Evolutionary conservation across 1,140 invertebrate species (phyloP), one percentile per base, ranked within the genome.

Genomic region (Formica selysi): DNA sequence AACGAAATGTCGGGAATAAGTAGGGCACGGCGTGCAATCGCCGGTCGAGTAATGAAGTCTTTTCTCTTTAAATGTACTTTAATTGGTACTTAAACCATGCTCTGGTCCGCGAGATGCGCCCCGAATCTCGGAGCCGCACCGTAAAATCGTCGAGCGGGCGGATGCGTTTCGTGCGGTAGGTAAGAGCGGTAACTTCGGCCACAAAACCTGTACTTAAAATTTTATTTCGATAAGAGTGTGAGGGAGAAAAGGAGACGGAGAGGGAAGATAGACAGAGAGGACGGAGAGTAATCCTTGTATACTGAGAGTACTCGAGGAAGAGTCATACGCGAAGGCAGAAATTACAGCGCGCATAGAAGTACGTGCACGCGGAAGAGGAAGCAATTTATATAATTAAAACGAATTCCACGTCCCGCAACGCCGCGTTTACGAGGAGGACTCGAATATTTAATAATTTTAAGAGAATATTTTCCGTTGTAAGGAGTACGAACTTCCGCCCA

Each of bases 21-120:
- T 84, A 83, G 79, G 13, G n/a, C 54, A 74, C 16, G 11, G 36
- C 26, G 19, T 29, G 41, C 79, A 59, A 81, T 81, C 26, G 19
- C 38, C 11, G 11, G 19, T 61, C 76, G 59, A 76, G 57, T 86
- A 86, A 89, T 86, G 70, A 86, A 89, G 84, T 81, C 88, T 89
- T 89, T 89, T 89, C 87, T 86, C 70, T 85, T 86, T 84, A 87
- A 88, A 78, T 84, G 48, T 74, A 36, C 19, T 78, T 87, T 84
- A 84, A 87, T 79, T 76, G 41, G 36, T 29, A 78, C 57, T 64
- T 65, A 85, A 29, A 65, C 54, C 44, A 65, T 62, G 48, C 70
- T 87, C 70, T 38, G 57, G 29, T 16, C n/a, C 6, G 57, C 29
- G 64, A 59, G 70, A 59, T 74, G 59, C 41, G 36, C n/a, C 10